Conservation (phyloP, 2,888 invertebrate genomes). For the Hirudinaria manillensis region DNA sequence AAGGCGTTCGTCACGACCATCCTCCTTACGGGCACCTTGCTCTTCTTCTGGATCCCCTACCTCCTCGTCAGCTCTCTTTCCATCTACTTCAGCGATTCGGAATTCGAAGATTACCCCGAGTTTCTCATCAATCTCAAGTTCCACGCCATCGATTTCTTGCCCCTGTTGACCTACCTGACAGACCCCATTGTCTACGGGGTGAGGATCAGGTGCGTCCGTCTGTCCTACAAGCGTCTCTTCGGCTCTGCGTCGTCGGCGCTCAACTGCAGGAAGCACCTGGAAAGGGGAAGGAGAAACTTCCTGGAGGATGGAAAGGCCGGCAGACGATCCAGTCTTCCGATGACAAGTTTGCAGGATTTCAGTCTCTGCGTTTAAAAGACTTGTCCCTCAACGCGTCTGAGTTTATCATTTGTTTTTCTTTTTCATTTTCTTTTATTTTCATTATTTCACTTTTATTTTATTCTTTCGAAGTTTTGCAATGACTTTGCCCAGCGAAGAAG, state of each 20-base stretch:
- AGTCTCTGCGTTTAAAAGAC: no score
- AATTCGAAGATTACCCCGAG: conserved; percentile 30
- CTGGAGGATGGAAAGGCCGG: no score
- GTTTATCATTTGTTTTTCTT: no score
- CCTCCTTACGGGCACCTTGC: conserved; percentile 39
- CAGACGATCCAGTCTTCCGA: no score
- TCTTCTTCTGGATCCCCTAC: conserved; percentile 43
- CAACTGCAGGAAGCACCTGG: no score
- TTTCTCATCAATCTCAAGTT: conserved; percentile 39
- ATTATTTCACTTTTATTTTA: no score
- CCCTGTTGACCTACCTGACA: conserved; percentile 40
- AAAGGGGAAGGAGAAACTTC: no score
- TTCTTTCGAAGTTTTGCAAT: no score
- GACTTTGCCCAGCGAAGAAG: no score
- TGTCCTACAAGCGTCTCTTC: conserved; percentile 38
- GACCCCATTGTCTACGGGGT: conserved; percentile 42
- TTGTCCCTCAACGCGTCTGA: no score
- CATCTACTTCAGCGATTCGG: conserved; percentile 30
- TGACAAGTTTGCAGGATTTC: no score
- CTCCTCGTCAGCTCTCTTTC: conserved; percentile 40
- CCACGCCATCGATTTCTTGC: conserved; percentile 41
- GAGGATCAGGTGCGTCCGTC: conserved; percentile 40
- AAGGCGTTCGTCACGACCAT: conserved; percentile 43
- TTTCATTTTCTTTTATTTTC: no score
- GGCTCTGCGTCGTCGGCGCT: not conserved